Percentiles rank a stretch among this genome's conserved stretches.
Evolutionary conservation across 2,113 vertebrate species (phyloP).

Genomic region (Chionis minor): DNA sequence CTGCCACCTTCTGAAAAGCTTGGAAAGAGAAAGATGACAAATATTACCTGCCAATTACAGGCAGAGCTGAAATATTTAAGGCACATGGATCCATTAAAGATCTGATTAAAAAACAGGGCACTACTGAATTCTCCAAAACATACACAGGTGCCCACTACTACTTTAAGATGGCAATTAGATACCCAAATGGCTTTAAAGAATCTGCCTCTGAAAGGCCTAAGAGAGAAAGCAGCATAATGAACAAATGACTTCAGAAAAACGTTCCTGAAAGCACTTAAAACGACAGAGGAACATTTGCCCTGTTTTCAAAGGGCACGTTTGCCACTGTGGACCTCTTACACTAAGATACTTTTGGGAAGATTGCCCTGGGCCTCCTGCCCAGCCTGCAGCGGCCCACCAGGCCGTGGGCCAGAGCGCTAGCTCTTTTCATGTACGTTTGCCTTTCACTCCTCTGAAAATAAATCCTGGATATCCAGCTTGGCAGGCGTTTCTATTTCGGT

Average conservation of each 20-base stretch:
- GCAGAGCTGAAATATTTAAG: not conserved
- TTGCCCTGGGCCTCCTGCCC: not conserved
- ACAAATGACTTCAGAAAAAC: not conserved
- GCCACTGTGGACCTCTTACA: not conserved
- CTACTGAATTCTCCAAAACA: not conserved
- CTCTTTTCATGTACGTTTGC: not conserved
- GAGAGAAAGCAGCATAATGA: not conserved
- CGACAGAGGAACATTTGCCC: too few species aligned
- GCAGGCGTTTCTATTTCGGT: not conserved
- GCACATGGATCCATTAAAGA: not conserved
- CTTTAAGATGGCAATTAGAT: not conserved
- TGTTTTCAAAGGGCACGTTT: not conserved
- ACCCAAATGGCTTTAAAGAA: not conserved
- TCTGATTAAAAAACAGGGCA: not conserved
- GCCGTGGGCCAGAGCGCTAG: fast-evolving
- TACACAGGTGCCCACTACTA: not conserved
- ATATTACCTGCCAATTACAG: not conserved
- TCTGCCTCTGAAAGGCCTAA: not conserved
- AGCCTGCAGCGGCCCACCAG: not conserved
- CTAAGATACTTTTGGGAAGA: not conserved
- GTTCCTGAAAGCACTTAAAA: not conserved
- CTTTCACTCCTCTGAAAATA: not conserved
- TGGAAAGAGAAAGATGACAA: not conserved
- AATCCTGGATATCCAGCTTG: too few species aligned
- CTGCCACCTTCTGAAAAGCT: not conserved